Evolutionary conservation across 2,888 invertebrate genomes (phyloP).

Genomic region (Tenthredo scrophulariae): DNA sequence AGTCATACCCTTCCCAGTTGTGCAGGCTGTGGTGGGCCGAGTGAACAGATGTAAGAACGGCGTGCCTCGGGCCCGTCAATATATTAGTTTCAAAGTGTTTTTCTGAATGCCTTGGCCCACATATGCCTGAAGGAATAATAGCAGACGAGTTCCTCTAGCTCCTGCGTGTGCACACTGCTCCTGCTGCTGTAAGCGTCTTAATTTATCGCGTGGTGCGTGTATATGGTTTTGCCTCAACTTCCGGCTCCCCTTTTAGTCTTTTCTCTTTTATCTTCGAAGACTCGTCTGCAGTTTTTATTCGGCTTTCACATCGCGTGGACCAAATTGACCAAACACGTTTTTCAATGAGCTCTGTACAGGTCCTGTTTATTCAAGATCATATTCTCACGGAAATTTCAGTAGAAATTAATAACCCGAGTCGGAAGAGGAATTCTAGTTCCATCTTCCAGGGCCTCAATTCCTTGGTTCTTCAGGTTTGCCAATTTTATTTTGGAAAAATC

Average conservation of each 20-base stretch:
- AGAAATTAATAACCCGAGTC: background rate
- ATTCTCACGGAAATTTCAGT: background rate
- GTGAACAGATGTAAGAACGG: slow-evolving; percentile 69
- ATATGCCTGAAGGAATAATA: slow-evolving; percentile 74
- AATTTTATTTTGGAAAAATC: no score
- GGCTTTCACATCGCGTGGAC: slow-evolving; percentile 40
- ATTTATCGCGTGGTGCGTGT: slow-evolving; percentile 14
- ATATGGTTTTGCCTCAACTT: slow-evolving; percentile 10
- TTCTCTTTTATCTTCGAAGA: background rate
- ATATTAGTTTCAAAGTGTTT: slow-evolving; percentile 65
- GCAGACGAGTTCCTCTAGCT: slow-evolving; percentile 61
- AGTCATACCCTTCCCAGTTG: slow-evolving; percentile 46
- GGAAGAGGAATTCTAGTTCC: no score
- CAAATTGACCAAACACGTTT: slow-evolving; percentile 35
- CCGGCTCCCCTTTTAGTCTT: slow-evolving; percentile 20
- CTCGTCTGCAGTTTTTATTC: background rate
- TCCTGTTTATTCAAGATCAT: background rate
- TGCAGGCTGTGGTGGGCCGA: slow-evolving; percentile 43
- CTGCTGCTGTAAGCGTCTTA: slow-evolving; percentile 11
- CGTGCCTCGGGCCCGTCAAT: slow-evolving; percentile 55
- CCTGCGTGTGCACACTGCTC: slow-evolving; percentile 59
- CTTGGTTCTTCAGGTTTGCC: no score
- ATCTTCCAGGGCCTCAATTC: no score
- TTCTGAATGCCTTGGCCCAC: slow-evolving; percentile 67
- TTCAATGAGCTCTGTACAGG: background rate